Evolutionary conservation across 2,888 invertebrate genomes (phyloP).

Genomic region (Andrena praecox): DNA sequence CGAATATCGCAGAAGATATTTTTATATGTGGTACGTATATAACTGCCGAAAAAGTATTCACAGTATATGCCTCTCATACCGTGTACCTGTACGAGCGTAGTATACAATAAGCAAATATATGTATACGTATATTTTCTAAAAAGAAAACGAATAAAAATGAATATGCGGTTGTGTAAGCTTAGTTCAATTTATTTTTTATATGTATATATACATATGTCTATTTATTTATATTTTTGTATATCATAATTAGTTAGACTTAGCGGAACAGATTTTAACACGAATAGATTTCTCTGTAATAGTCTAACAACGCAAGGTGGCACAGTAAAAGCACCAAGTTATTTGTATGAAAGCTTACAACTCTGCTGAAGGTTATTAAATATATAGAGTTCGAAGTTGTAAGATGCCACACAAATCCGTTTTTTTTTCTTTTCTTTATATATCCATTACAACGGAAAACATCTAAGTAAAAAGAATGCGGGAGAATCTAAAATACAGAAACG

Average conservation of each 20-base stretch:
- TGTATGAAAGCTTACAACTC: slow-evolving; percentile 40
- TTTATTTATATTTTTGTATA: slow-evolving; percentile 66
- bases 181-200: slow-evolving; percentile 73
- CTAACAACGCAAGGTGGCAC: slow-evolving; percentile 80
- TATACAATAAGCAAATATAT: slow-evolving; percentile 59
- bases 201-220: slow-evolving; percentile 67
- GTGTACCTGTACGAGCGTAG: slow-evolving; percentile 67
- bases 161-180: slow-evolving; percentile 65
- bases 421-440: slow-evolving; percentile 35
- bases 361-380: slow-evolving; percentile 23
- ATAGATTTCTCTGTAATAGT: slow-evolving; percentile 80
- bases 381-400: slow-evolving; percentile 37
- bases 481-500: slow-evolving; percentile 29
- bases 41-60: slow-evolving; percentile 68
- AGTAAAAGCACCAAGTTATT: slow-evolving; percentile 73
- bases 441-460: slow-evolving; percentile 40
- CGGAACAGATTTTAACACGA: slow-evolving; percentile 78
- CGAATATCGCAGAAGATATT: slow-evolving; percentile 59
- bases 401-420: slow-evolving; percentile 39
- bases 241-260: slow-evolving; percentile 74
- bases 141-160: slow-evolving; percentile 59
- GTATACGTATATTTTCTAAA: slow-evolving; percentile 75
- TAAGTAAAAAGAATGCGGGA: slow-evolving; percentile 20
- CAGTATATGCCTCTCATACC: slow-evolving; percentile 59
- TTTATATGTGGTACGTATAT: slow-evolving; percentile 63